phyloP scores from a whole-genome alignment of 2,113 vertebrate genomes.

The Carettochelys insculpta region DNA sequence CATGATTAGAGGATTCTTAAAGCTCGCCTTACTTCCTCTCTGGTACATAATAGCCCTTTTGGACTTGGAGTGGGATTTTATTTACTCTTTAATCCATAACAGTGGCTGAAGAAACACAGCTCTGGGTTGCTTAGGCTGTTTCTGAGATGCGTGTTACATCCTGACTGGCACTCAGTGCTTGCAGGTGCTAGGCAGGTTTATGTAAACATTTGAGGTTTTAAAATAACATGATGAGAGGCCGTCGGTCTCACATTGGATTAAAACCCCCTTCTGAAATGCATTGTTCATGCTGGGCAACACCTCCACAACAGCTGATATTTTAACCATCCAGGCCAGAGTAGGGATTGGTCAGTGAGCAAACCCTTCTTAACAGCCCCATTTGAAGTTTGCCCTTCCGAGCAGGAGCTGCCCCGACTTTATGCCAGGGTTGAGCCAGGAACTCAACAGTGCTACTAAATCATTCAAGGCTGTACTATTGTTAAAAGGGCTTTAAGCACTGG shows the following conservation, averaged over 20 bases:
- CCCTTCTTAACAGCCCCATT: neutral
- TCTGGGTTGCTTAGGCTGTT: neutral
- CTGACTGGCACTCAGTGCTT: neutral
- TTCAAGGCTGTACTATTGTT: neutral
- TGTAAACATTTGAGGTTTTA: neutral
- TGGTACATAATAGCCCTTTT: slow-evolving; percentile 50
- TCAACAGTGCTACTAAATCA: neutral
- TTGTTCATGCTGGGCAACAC: too few relatives aligned
- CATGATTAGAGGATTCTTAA: slow-evolving; percentile 67
- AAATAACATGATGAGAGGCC: neutral
- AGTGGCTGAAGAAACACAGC: neutral
- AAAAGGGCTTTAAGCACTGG: neutral
- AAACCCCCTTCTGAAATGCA: neutral
- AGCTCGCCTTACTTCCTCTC: slow-evolving; percentile 63
- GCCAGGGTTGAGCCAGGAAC: neutral
- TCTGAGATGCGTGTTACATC: neutral
- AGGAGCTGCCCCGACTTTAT: neutral
- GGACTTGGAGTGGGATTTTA: slow-evolving; percentile 65
- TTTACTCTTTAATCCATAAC: slow-evolving; percentile 66
- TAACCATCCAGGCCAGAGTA: neutral
- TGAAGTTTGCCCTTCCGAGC: neutral
- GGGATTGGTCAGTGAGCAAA: neutral
- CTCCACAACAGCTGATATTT: neutral
- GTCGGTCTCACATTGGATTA: neutral
- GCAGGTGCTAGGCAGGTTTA: neutral